phyloP scores from a whole-genome alignment of 2,888 invertebrate species.

The Eupeodes luniger region DNA sequence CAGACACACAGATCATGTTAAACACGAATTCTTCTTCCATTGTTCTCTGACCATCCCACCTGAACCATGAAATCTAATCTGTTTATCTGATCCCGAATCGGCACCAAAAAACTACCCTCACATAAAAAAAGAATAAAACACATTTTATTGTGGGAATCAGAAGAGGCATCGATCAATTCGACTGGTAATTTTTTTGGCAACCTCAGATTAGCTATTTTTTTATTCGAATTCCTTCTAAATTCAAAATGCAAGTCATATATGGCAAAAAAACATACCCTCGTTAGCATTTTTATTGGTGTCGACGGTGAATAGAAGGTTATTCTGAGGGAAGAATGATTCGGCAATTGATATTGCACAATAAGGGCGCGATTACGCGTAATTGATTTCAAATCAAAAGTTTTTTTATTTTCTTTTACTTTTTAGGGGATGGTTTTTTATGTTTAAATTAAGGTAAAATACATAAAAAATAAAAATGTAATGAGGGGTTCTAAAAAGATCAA shows the following conservation, averaged over 20 bases:
- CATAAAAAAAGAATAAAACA: conserved; percentile 48
- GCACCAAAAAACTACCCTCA: conserved; percentile 50
- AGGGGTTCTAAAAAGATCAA: conserved; percentile 57
- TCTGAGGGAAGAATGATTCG: conserved; percentile 35
- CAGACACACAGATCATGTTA: conserved; percentile 49
- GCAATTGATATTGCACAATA: conserved; percentile 69
- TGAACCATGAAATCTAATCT: conserved; percentile 73
- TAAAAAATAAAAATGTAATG: conserved; percentile 24
- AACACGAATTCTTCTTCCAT: conserved; percentile 56
- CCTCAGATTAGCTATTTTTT: conserved; percentile 74
- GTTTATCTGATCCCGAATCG: conserved; percentile 45
- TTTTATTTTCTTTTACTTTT: conserved; percentile 38
- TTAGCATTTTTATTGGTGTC: conserved; percentile 52
- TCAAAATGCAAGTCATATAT: background rate
- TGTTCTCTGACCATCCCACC: conserved; percentile 66
- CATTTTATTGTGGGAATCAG: conserved; percentile 34
- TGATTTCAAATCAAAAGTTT: conserved; percentile 49
- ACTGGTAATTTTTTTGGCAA: conserved; percentile 45
- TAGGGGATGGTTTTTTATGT: conserved; percentile 68
- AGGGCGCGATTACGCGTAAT: conserved; percentile 73
- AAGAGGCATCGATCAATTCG: conserved; percentile 26
- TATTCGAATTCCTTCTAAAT: conserved; percentile 26
- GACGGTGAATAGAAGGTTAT: conserved; percentile 25
- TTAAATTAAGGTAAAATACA: conserved; percentile 36
- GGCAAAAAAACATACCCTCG: conserved; percentile 49